Evolutionary conservation across 2,113 vertebrate species (phyloP), one percentile per base, ranked within the genome.

Genomic region (Thalassarche chlororhynchos): DNA sequence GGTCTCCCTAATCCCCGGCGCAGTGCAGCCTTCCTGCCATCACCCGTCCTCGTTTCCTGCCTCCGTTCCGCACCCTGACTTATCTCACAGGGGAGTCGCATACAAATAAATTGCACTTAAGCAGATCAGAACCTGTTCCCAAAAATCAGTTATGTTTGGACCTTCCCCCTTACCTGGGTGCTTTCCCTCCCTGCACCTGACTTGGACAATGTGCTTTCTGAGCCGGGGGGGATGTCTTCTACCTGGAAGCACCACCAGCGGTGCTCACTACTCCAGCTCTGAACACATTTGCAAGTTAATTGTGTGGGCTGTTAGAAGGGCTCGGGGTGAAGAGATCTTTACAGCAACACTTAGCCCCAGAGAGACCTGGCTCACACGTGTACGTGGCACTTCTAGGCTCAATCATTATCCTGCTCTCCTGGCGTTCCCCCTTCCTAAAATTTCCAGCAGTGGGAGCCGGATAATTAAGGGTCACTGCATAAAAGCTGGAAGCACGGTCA

Each of bases 311-410:
- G 36, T 76, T 47, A 51, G 28, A 42, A 84, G n/a, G 12, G 34
- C 83, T 14, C 2, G 2, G n/a, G 57, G 28, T 28, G 34, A 32
- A 18, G n/a, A 34, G 66, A 46, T 20, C n/a, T 12, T 25, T 26
- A 46, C 47, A 31, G 16, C 19, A 54, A 10, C 51, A 5, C n/a
- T 32, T 3, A 16, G 24, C 47, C 21, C 38, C 64, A 11, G 51
- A 55, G 44, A 1, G 0, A 28, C 47, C 23, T 2, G 5, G 26
- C 26, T 66, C 8, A 1, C 21, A 8, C 7, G 0, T 1, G 16
- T 24, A 3, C 2, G 12, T 20, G 52, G 42, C 26, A 3, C 31
- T 40, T 36, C 20, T 4, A 12, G 40, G 58, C 51, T 74, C 44
- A 24, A 2, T 20, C 7, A 0, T 44, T 12, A 3, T 14, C 42